Percentiles rank a stretch among this genome's conserved stretches.
These are phyloP conservation scores for Amphipoea oculea DNA, from an alignment of 2,888 invertebrate genomes.

Conservation along the genomic window DNA sequence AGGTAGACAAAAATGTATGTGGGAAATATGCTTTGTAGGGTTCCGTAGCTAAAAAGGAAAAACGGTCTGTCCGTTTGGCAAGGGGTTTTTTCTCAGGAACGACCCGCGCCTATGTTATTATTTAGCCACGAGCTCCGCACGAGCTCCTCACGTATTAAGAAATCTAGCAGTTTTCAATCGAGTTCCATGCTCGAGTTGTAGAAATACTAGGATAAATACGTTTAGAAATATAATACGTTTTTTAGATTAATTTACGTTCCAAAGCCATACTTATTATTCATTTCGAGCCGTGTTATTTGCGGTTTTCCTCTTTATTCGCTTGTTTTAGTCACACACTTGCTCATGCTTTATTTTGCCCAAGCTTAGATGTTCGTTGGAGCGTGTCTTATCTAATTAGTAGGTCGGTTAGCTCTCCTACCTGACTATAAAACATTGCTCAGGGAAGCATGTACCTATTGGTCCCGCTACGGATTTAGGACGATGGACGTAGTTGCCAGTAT, in stretches of 20 bases:
- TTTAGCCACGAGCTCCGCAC: not conserved
- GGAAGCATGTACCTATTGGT: constrained; percentile 73
- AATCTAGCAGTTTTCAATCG: not conserved
- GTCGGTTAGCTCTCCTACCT: constrained; percentile 78
- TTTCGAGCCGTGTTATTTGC: constrained; percentile 44
- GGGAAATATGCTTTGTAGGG: too few relatives aligned
- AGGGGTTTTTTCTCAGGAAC: too few relatives aligned
- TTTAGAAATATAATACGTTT: not conserved
- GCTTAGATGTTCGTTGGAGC: constrained; percentile 82
- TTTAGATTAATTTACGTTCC: not conserved
- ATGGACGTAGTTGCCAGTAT: constrained; percentile 47
- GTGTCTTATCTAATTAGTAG: constrained; percentile 84
- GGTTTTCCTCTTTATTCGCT: constrained; percentile 52
- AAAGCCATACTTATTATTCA: constrained; percentile 16
- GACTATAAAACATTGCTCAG: constrained; percentile 79
- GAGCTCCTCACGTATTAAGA: not conserved
- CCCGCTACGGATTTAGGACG: constrained; percentile 56
- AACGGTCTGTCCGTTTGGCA: too few relatives aligned
- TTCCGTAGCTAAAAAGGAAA: too few relatives aligned
- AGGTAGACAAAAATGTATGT: not conserved
- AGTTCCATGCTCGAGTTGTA: not conserved
- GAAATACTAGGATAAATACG: too few relatives aligned
- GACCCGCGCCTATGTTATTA: not conserved
- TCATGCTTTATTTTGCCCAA: constrained; percentile 62
- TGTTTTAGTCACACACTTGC: constrained; percentile 57